Conservation (phyloP, 2,888 invertebrate genomes). For the Drosophila formosana region DNA sequence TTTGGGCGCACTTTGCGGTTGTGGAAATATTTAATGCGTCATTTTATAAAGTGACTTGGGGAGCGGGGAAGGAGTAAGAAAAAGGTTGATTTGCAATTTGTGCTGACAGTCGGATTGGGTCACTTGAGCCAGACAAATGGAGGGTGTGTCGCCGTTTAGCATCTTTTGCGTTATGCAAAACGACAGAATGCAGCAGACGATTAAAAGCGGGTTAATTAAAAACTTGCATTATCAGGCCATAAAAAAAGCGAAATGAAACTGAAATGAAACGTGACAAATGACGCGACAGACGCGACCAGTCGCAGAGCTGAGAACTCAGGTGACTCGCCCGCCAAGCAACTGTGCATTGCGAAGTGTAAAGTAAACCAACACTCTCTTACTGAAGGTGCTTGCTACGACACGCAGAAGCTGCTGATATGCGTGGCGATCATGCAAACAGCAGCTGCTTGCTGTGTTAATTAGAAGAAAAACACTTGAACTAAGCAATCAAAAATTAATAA, state of each 20-base stretch:
- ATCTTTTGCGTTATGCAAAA: constrained; percentile 37
- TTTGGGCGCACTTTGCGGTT: constrained; percentile 9
- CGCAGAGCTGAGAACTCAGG: constrained; percentile 25
- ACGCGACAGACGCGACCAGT: constrained; percentile 24
- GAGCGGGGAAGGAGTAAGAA: not conserved
- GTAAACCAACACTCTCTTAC: not conserved
- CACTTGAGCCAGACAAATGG: constrained; percentile 21
- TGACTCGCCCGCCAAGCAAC: constrained; percentile 13
- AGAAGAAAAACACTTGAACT: not conserved
- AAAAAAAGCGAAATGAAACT: constrained; percentile 30
- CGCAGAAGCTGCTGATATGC: not conserved
- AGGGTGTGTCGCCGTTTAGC: constrained; percentile 45
- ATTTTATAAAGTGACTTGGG: constrained; percentile 16
- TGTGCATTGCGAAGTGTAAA: not conserved
- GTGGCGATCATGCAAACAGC: not conserved
- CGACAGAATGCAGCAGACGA: constrained; percentile 45
- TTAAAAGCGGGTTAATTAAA: constrained; percentile 50
- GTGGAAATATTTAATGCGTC: constrained; percentile 23
- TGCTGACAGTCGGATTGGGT: constrained; percentile 1
- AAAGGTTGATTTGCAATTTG: constrained; percentile 12
- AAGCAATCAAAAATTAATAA: not conserved
- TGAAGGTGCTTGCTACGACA: constrained; percentile 3
- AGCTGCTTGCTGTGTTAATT: constrained; percentile 9
- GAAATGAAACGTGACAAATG: constrained; percentile 72
- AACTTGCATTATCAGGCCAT: constrained; percentile 45